These are phyloP conservation scores for Caenorhabditis plicata DNA, from an alignment of 2,888 invertebrate genomes.

Conservation along the genomic window DNA sequence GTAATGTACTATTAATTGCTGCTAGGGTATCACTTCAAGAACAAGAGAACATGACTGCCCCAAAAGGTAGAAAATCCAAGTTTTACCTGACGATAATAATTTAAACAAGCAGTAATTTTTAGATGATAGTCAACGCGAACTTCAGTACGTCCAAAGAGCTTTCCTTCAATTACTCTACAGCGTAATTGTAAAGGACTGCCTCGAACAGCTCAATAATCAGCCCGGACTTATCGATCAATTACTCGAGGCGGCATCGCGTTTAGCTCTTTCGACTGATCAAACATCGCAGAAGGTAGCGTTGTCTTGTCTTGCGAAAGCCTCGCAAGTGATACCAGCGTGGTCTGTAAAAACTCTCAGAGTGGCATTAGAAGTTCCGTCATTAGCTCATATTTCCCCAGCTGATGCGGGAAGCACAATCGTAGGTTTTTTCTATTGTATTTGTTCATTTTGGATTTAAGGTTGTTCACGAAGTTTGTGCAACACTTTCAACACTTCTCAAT, in stretches of 20 bases:
- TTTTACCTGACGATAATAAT: no score
- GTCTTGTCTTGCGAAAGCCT: slow-evolving; percentile 27
- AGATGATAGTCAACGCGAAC: slow-evolving; percentile 34
- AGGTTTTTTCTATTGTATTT: neutral
- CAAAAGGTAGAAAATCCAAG: no score
- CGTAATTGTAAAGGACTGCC: slow-evolving; percentile 31
- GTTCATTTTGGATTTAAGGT: slow-evolving; percentile 16
- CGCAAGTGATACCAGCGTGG: slow-evolving; percentile 18
- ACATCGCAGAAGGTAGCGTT: slow-evolving; percentile 44
- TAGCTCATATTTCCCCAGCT: slow-evolving; percentile 39
- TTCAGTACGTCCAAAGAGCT: slow-evolving; percentile 40
- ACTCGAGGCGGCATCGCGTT: slow-evolving; percentile 31
- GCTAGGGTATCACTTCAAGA: slow-evolving; percentile 32
- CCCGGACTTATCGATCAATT: slow-evolving; percentile 33
- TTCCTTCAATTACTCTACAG: slow-evolving; percentile 41
- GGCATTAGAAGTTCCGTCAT: slow-evolving; percentile 36
- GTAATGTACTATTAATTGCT: slow-evolving; percentile 36
- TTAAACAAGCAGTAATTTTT: slow-evolving; percentile 2
- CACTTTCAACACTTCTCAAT: slow-evolving; percentile 25
- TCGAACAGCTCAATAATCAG: slow-evolving; percentile 11
- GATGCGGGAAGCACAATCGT: slow-evolving; percentile 44
- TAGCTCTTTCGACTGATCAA: slow-evolving; percentile 38
- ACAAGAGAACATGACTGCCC: slow-evolving; percentile 15
- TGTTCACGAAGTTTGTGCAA: slow-evolving; percentile 42
- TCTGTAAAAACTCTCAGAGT: slow-evolving; percentile 35